Conservation (phyloP, 2,888 invertebrate genomes). For the Myopa testacea region DNA sequence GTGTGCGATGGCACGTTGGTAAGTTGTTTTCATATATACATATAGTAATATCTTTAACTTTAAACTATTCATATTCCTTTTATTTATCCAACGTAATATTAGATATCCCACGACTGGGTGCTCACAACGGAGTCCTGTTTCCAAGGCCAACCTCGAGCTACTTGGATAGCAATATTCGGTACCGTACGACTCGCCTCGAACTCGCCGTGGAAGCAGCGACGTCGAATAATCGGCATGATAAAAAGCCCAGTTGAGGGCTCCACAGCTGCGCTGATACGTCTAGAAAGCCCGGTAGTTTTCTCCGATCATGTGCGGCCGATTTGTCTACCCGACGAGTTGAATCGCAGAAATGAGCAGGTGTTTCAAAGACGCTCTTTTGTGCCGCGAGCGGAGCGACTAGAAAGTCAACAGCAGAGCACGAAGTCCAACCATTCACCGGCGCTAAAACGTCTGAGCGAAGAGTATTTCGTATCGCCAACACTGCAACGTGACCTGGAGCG, state of each 20-base stretch:
- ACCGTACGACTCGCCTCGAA: slow-evolving; percentile 81
- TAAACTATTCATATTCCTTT: neutral
- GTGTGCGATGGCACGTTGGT: slow-evolving; percentile 90
- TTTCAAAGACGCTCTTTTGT: slow-evolving; percentile 59
- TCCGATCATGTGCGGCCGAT: slow-evolving; percentile 88
- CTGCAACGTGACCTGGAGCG: slow-evolving; percentile 46
- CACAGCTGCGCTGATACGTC: slow-evolving; percentile 82
- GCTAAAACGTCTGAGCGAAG: slow-evolving; percentile 57
- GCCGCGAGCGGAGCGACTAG: slow-evolving; percentile 64
- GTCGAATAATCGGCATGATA: slow-evolving; percentile 86
- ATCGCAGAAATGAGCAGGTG: slow-evolving; percentile 56
- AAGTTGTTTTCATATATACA: slow-evolving; percentile 20
- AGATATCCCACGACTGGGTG: slow-evolving; percentile 81
- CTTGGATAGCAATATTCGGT: slow-evolving; percentile 86
- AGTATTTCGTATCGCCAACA: slow-evolving; percentile 65
- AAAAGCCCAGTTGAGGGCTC: slow-evolving; percentile 92
- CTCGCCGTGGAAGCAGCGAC: slow-evolving; percentile 89
- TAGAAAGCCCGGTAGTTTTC: slow-evolving; percentile 79
- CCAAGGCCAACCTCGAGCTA: slow-evolving; percentile 87
- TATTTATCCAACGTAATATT: neutral
- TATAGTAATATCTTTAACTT: neutral
- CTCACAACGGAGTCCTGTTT: slow-evolving; percentile 90
- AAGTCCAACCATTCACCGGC: slow-evolving; percentile 29
- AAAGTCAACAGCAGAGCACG: slow-evolving; percentile 47
- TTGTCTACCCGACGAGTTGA: slow-evolving; percentile 77